phyloP scores from a whole-genome alignment of 2,113 vertebrate genomes.

The Sorex araneus region DNA sequence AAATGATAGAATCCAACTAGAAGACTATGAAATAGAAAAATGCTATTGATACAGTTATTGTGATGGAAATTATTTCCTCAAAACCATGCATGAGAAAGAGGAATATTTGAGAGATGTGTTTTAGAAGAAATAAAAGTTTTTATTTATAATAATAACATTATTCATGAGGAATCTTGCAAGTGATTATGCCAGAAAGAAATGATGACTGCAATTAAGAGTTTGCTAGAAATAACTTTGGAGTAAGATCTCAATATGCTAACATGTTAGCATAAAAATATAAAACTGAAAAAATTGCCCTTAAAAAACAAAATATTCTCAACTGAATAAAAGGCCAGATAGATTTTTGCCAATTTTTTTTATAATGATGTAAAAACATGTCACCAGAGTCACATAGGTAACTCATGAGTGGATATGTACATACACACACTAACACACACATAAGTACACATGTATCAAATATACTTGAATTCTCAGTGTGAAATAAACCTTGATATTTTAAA shows the following conservation, averaged over 20 bases:
- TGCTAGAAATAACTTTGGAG: background rate
- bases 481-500: background rate
- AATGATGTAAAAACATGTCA: background rate
- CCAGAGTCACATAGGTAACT: background rate
- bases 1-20: background rate
- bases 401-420: background rate
- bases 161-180: background rate
- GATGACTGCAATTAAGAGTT: background rate
- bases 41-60: background rate
- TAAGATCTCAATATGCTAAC: background rate
- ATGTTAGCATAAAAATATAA: background rate
- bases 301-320: background rate
- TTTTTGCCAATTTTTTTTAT: background rate
- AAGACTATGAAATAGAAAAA: background rate
- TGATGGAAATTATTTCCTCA: background rate
- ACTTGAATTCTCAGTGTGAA: background rate
- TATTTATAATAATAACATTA: background rate
- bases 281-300: background rate
- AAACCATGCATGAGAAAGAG: background rate
- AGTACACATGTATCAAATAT: background rate
- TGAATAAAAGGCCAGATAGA: background rate
- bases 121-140: background rate
- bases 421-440: background rate
- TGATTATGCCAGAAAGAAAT: background rate
- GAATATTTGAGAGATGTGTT: background rate